A percentile compares a stretch with the other conserved stretches of the same genome.
Conservation (phyloP, 2,888 invertebrate species). For the Amitus sp. region DNA sequence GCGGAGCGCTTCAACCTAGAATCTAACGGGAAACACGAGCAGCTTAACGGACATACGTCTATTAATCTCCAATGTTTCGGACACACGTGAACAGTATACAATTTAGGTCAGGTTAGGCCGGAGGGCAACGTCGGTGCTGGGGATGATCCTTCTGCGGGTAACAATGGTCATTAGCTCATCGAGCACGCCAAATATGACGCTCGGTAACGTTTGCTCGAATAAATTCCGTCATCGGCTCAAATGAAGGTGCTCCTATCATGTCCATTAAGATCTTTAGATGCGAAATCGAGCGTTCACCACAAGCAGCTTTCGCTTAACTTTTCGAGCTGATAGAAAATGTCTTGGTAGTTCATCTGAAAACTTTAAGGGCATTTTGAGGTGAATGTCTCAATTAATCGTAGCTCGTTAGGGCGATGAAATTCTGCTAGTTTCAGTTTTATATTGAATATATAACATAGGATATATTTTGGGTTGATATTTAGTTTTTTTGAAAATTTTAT, state of each 20-base stretch:
- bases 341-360: too few species aligned
- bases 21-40: constrained; percentile 48
- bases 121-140: constrained; percentile 45
- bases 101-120: constrained; percentile 56
- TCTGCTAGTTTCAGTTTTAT: too few species aligned
- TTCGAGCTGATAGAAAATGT: not conserved
- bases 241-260: constrained; percentile 42
- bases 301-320: too few species aligned
- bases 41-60: constrained; percentile 56
- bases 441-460: too few species aligned
- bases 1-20: constrained; percentile 32
- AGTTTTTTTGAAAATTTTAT: too few species aligned
- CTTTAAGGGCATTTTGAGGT: too few species aligned
- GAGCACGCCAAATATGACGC: constrained; percentile 44
- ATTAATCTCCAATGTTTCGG: constrained; percentile 41
- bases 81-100: constrained; percentile 44
- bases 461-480: too few species aligned
- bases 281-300: not conserved
- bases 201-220: constrained; percentile 45
- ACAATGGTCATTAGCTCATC: constrained; percentile 62
- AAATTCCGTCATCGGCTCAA: constrained; percentile 44
- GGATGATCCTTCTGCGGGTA: constrained; percentile 56
- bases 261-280: constrained; percentile 1
- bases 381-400: too few species aligned
- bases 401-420: too few species aligned